Conservation (phyloP, 2,888 invertebrate species). For the Cephonodes hylas region DNA sequence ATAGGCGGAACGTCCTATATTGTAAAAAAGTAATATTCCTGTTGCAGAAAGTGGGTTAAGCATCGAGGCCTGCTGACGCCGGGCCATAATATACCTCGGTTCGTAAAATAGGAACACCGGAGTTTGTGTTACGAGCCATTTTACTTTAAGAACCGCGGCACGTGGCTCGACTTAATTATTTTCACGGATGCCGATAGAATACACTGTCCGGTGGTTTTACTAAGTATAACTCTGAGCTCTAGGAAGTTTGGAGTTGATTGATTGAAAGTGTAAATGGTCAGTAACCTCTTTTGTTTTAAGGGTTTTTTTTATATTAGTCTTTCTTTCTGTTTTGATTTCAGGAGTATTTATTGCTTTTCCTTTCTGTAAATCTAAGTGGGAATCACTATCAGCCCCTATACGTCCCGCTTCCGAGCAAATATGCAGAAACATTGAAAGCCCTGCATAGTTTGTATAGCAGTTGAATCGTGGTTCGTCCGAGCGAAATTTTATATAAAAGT, state of each 20-base stretch:
- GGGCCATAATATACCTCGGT: background rate
- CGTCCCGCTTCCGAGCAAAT: too few species aligned
- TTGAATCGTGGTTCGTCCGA: too few species aligned
- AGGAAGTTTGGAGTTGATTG: too few species aligned
- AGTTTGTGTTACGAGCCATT: constrained; percentile 18
- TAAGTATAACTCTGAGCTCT: too few species aligned
- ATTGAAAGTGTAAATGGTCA: too few species aligned
- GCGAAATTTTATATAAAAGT: too few species aligned
- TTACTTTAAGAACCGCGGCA: constrained; percentile 18
- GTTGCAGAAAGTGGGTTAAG: background rate
- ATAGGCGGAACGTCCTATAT: background rate
- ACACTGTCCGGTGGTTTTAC: background rate
- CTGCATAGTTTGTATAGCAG: too few species aligned
- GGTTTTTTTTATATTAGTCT: background rate
- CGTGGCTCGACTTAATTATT: constrained; percentile 20
- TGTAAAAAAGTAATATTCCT: background rate
- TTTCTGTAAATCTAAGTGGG: too few species aligned
- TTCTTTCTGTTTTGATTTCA: too few species aligned
- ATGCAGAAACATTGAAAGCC: too few species aligned
- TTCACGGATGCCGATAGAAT: background rate
- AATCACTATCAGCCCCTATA: too few species aligned
- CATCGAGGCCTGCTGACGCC: background rate
- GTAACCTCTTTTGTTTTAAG: background rate
- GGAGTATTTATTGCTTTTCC: too few species aligned
- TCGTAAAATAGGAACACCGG: constrained; percentile 11